Percentiles rank a stretch among this genome's conserved stretches.
Conservation (phyloP, 2,888 invertebrate genomes). For the Lasioglossum lativentre region DNA sequence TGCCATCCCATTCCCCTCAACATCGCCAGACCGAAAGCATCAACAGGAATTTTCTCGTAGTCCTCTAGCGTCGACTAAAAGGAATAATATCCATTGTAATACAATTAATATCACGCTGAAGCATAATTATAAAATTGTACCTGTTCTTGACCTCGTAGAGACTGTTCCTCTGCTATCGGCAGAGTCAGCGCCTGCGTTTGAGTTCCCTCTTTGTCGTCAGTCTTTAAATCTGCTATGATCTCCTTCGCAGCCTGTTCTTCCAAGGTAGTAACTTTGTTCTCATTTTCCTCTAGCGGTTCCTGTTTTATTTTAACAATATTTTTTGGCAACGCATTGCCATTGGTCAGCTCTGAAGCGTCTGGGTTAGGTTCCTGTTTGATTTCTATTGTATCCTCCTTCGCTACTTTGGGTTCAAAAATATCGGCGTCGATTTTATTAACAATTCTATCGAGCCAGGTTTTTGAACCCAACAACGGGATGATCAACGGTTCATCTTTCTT, state of each 20-base stretch:
- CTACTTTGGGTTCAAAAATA: conserved; percentile 79
- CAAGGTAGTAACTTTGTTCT: conserved; percentile 79
- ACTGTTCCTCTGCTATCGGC: conserved; percentile 86
- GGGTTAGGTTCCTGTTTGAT: conserved; percentile 26
- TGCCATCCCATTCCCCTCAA: conserved; percentile 98
- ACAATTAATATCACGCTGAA: background rate
- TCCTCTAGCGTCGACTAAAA: conserved; percentile 88
- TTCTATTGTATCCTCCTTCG: conserved; percentile 49
- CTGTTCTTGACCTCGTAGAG: conserved; percentile 88
- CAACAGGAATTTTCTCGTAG: conserved; percentile 90
- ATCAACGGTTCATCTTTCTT: conserved; percentile 87
- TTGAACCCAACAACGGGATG: conserved; percentile 87
- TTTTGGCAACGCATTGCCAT: conserved; percentile 51
- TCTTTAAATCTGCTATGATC: conserved; percentile 87
- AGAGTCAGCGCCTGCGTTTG: conserved; percentile 85
- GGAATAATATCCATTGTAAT: conserved; percentile 22
- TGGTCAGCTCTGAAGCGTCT: conserved; percentile 34
- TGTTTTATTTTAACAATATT: conserved; percentile 56
- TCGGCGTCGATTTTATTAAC: conserved; percentile 86
- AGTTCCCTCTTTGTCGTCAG: conserved; percentile 77
- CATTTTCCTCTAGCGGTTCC: conserved; percentile 63
- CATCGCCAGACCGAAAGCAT: conserved; percentile 96
- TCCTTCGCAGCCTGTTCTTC: conserved; percentile 92
- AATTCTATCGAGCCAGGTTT: conserved; percentile 81
- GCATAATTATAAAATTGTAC: conserved; percentile 73